Evolutionary conservation across 1,140 invertebrate genomes (phyloP).

Genomic region (Arctopsyche grandis): DNA sequence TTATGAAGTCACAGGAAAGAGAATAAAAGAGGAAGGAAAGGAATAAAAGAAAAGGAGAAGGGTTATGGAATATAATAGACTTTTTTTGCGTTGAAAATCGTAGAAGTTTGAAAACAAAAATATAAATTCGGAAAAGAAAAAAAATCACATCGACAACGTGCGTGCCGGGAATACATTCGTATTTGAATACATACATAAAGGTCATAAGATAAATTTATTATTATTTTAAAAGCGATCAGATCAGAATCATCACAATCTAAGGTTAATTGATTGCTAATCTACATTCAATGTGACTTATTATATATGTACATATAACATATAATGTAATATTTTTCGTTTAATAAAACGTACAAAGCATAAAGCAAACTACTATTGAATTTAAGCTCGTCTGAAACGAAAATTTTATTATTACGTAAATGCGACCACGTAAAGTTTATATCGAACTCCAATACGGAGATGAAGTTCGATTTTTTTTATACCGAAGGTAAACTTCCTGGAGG

Average conservation of each 20-base stretch:
- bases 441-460: slow-evolving; percentile 23
- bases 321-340: too few relatives aligned
- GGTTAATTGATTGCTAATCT: too few relatives aligned
- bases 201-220: too few relatives aligned
- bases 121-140: slow-evolving; percentile 9
- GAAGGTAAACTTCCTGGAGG: slow-evolving; percentile 21
- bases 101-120: slow-evolving; percentile 20
- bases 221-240: too few relatives aligned
- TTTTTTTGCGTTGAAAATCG: slow-evolving; percentile 15
- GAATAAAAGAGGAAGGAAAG: slow-evolving; percentile 17
- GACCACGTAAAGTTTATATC: slow-evolving; percentile 12
- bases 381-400: too few relatives aligned
- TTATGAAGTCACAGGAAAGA: slow-evolving; percentile 30
- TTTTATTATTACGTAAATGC: too few relatives aligned
- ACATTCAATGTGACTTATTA: too few relatives aligned
- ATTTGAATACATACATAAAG: not conserved
- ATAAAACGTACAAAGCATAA: too few relatives aligned
- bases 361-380: too few relatives aligned
- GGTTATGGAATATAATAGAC: slow-evolving; percentile 22
- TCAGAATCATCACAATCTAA: too few relatives aligned
- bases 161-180: not conserved
- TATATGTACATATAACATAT: too few relatives aligned
- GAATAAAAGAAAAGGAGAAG: slow-evolving; percentile 18
- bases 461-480: slow-evolving; percentile 33
- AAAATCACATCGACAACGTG: not conserved